Evolutionary conservation across 2,888 invertebrate genomes (phyloP).

Genomic region (Lycaena phlaeas): DNA sequence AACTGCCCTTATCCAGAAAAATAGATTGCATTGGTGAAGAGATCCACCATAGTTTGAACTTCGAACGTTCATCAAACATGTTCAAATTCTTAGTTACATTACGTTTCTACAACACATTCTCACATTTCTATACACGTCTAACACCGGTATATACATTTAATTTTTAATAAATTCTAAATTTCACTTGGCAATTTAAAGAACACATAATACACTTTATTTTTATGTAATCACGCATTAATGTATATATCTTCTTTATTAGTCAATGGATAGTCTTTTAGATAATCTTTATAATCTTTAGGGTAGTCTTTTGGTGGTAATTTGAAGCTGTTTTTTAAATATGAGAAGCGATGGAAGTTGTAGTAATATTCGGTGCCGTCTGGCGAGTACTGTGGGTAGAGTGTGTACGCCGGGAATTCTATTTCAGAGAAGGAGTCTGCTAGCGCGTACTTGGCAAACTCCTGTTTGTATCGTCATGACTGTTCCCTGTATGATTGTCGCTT

Average conservation of each 20-base stretch:
- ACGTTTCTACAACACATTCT: not conserved
- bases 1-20: too few relatives aligned
- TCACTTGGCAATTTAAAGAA: constrained; percentile 12
- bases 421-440: constrained; percentile 56
- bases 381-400: constrained; percentile 59
- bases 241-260: constrained; percentile 52
- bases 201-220: constrained; percentile 5
- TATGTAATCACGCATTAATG: constrained; percentile 50
- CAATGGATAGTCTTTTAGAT: constrained; percentile 46
- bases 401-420: constrained; percentile 49
- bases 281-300: constrained; percentile 21
- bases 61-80: too few relatives aligned
- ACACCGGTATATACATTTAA: not conserved
- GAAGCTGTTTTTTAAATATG: constrained; percentile 53
- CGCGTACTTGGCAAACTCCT: constrained; percentile 63
- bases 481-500: constrained; percentile 81
- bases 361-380: constrained; percentile 64
- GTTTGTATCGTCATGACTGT: constrained; percentile 77
- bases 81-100: not conserved
- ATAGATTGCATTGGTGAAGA: too few relatives aligned
- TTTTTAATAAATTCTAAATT: constrained; percentile 15
- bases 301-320: constrained; percentile 61
- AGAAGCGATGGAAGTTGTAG: constrained; percentile 63
- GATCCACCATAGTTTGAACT: too few relatives aligned
- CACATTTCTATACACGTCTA: constrained; percentile 3